Conservation (phyloP, 2,888 invertebrate species). For the Oscheius onirici region DNA sequence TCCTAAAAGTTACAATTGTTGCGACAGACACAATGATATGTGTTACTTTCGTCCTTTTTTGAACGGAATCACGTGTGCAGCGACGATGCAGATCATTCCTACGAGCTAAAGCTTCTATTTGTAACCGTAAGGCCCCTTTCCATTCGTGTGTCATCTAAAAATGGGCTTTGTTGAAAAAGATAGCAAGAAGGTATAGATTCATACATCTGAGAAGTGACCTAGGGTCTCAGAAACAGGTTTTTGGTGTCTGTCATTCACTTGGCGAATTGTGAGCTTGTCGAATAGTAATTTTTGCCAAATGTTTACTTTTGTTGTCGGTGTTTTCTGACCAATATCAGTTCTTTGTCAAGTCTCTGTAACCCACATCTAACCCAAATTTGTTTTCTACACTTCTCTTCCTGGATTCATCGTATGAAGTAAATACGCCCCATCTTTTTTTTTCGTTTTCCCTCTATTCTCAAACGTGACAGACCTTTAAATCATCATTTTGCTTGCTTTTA, state of each 20-base stretch:
- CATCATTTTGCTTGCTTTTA: neutral
- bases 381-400: no score
- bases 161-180: neutral
- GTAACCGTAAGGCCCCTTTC: slow-evolving; percentile 58
- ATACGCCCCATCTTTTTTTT: no score
- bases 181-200: neutral
- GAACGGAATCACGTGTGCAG: slow-evolving; percentile 35
- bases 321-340: no score
- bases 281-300: neutral
- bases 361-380: no score
- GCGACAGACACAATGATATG: neutral
- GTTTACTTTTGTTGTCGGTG: no score
- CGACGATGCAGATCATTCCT: slow-evolving; percentile 56
- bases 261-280: neutral
- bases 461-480: neutral
- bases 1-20: slow-evolving; percentile 33
- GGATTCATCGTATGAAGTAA: no score
- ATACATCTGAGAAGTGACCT: neutral
- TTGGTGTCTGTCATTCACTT: neutral
- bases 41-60: slow-evolving; percentile 49
- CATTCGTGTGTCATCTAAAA: slow-evolving; percentile 38
- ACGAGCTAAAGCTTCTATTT: slow-evolving; percentile 60
- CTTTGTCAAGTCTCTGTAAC: no score
- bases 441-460: neutral
- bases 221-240: slow-evolving; percentile 29